A percentile compares a stretch with the other conserved stretches of the same genome.
Conservation (phyloP, 2,113 vertebrate genomes). For the Hiodon alosoides region DNA sequence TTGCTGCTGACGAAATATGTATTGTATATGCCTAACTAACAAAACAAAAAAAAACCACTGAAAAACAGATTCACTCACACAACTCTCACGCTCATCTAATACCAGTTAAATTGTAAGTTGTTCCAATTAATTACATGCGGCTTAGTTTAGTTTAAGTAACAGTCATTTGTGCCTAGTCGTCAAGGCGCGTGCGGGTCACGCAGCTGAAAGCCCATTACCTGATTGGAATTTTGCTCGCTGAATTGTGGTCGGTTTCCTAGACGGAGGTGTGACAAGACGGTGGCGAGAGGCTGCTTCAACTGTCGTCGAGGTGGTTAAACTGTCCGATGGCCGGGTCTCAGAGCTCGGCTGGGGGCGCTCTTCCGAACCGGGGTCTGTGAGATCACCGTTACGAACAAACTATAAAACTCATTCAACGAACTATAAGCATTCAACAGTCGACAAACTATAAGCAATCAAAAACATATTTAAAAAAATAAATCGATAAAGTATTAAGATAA, state of each 20-base stretch:
- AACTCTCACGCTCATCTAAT: not conserved
- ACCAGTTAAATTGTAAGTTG: not conserved
- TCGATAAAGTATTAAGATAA: not conserved
- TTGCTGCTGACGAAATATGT: not conserved
- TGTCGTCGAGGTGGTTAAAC: conserved; percentile 45
- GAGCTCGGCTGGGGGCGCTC: conserved; percentile 74
- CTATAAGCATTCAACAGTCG: conserved; percentile 23
- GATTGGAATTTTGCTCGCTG: conserved; percentile 87
- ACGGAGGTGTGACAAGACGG: conserved; percentile 54
- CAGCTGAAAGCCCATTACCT: conserved; percentile 59
- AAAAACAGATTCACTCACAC: conserved; percentile 5
- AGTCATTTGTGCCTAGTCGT: not conserved
- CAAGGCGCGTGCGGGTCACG: not conserved
- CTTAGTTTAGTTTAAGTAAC: not conserved
- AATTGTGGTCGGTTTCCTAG: conserved; percentile 85
- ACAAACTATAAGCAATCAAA: conserved; percentile 22
- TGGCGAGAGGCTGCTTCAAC: conserved; percentile 54
- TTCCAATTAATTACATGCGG: not conserved
- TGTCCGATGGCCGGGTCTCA: conserved; percentile 63
- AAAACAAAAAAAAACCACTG: not conserved
- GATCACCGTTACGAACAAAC: conserved; percentile 14
- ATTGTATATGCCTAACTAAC: not conserved
- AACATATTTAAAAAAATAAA: not conserved
- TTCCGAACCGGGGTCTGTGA: conserved; percentile 80
- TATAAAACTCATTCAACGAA: not conserved